Percentiles rank a stretch among this genome's conserved stretches.
These are phyloP conservation scores for Scaptomyza tumidula DNA, from an alignment of 2,888 invertebrate genomes.

Conservation along the genomic window DNA sequence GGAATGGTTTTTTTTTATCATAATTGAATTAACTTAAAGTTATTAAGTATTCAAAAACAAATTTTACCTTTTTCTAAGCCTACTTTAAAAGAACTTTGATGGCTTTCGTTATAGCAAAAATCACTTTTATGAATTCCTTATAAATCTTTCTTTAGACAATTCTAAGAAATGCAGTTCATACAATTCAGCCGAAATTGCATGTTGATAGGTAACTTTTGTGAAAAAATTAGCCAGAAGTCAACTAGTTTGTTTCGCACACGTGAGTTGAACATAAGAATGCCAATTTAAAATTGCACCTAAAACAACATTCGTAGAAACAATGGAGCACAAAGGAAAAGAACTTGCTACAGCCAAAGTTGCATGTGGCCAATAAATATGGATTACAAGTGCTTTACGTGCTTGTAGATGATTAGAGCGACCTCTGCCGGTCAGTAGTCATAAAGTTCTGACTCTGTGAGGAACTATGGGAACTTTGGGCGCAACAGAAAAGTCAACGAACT, in stretches of 20 bases:
- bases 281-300: slow-evolving; percentile 14
- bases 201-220: slow-evolving; percentile 15
- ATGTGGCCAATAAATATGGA: slow-evolving; percentile 30
- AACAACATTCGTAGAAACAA: background rate
- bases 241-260: slow-evolving; percentile 37
- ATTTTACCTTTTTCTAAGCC: too few relatives aligned
- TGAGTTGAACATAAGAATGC: slow-evolving; percentile 31
- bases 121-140: too few relatives aligned
- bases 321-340: slow-evolving; percentile 10
- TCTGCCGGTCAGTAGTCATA: slow-evolving; percentile 6
- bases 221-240: slow-evolving; percentile 40
- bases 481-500: slow-evolving; percentile 64
- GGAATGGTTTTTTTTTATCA: too few relatives aligned
- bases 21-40: too few relatives aligned
- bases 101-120: too few relatives aligned
- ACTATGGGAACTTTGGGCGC: slow-evolving; percentile 1
- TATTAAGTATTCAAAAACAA: too few relatives aligned
- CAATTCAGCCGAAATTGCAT: slow-evolving; percentile 4
- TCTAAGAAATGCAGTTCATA: too few relatives aligned
- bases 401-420: slow-evolving; percentile 33
- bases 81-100: too few relatives aligned
- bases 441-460: slow-evolving; percentile 29
- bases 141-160: too few relatives aligned
- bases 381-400: slow-evolving; percentile 38
- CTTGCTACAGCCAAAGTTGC: slow-evolving; percentile 27